Evolutionary conservation across 1,140 invertebrate genomes (phyloP).

Genomic region (Drosophila ficusphila): DNA sequence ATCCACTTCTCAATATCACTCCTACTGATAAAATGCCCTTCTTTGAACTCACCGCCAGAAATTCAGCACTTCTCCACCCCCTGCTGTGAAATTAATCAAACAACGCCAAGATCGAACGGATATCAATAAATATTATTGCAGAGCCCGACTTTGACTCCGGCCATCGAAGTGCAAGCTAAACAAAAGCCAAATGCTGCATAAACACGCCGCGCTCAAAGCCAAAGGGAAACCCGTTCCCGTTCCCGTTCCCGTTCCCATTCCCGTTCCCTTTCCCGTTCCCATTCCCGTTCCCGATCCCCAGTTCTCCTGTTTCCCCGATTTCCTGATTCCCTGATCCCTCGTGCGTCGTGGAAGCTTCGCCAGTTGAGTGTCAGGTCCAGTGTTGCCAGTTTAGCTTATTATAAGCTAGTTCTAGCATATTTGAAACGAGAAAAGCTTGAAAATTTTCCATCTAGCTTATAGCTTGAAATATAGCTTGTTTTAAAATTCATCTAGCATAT

Average conservation of each 20-base stretch:
- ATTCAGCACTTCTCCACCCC: background rate
- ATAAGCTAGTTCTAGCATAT: too few species aligned
- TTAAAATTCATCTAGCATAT: too few species aligned
- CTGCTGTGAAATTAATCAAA: conserved; percentile 22
- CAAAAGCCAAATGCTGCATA: conserved; percentile 49
- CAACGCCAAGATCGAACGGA: conserved; percentile 1
- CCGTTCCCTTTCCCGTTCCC: too few species aligned
- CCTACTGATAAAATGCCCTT: background rate
- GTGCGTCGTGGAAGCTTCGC: background rate
- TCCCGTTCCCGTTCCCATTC: background rate
- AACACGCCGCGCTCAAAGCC: conserved; percentile 25
- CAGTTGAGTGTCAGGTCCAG: background rate
- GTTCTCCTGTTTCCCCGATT: too few species aligned
- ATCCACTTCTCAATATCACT: background rate
- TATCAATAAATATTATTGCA: conserved; percentile 58
- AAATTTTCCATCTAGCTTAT: too few species aligned
- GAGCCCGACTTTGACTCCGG: conserved; percentile 32
- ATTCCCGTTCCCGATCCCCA: background rate
- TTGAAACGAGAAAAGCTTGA: too few species aligned
- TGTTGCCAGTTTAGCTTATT: too few species aligned
- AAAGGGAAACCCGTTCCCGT: background rate
- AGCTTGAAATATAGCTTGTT: too few species aligned
- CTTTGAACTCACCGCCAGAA: background rate
- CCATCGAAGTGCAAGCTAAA: conserved; percentile 51
- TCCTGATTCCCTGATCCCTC: background rate